phyloP scores from a whole-genome alignment of 2,888 invertebrate genomes.

The Drosophila borborema region DNA sequence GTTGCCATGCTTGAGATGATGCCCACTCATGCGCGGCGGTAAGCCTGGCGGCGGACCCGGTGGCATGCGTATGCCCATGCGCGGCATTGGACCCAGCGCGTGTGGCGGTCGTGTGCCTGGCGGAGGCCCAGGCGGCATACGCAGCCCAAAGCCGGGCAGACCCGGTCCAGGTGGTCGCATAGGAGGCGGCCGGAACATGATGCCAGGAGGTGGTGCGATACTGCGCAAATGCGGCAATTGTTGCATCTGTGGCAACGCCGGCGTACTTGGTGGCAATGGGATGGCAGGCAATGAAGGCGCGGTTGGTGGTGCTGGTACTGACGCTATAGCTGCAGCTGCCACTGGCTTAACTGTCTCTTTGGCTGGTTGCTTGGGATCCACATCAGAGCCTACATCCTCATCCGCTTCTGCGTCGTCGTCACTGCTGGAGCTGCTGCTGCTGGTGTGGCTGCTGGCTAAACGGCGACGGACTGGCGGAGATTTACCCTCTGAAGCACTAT shows the following conservation, averaged over 20 bases:
- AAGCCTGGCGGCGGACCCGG: conserved; percentile 87
- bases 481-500: conserved; percentile 51
- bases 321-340: conserved; percentile 3
- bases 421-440: conserved; percentile 30
- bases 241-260: conserved; percentile 70
- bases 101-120: conserved; percentile 74
- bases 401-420: conserved; percentile 45
- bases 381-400: conserved; percentile 43
- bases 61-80: conserved; percentile 83
- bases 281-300: conserved; percentile 67
- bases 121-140: conserved; percentile 86
- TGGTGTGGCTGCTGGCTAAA: conserved; percentile 10
- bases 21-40: conserved; percentile 87
- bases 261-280: conserved; percentile 73
- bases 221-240: conserved; percentile 84
- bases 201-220: conserved; percentile 84
- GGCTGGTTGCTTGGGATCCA: conserved; percentile 19
- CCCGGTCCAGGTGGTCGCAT: conserved; percentile 85
- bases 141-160: conserved; percentile 78
- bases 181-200: conserved; percentile 87
- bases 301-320: conserved; percentile 63
- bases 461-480: conserved; percentile 39
- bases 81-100: conserved; percentile 68
- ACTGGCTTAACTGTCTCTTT: conserved; percentile 32
- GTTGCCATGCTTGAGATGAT: conserved; percentile 87